Evolutionary conservation across 2,113 vertebrate genomes (phyloP).

Genomic region (Ammodytes marinus): DNA sequence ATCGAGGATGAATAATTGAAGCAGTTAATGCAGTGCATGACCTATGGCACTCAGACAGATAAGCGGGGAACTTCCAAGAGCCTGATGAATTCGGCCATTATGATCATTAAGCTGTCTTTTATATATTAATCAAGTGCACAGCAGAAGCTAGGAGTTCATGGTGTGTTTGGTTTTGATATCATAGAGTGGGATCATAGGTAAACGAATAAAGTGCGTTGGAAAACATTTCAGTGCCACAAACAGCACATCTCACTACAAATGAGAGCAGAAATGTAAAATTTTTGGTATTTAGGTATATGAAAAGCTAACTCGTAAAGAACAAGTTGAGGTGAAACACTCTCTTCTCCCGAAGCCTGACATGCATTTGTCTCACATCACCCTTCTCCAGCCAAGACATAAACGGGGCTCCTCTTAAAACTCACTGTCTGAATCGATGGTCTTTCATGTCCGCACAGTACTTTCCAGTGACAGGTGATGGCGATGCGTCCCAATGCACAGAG

Average conservation of each 20-base stretch:
- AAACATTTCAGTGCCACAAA: conserved; percentile 17
- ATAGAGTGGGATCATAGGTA: conserved; percentile 21
- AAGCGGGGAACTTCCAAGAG: conserved; percentile 66
- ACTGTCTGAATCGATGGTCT: conserved; percentile 46
- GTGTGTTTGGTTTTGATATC: conserved; percentile 25
- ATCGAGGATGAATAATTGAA: conserved; percentile 78
- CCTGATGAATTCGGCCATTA: conserved; percentile 69
- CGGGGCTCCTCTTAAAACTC: conserved; percentile 38
- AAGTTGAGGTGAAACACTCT: conserved; percentile 36
- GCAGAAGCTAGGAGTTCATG: conserved; percentile 38
- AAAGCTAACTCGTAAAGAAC: background rate
- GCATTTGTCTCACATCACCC: conserved; percentile 51
- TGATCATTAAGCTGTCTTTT: conserved; percentile 63
- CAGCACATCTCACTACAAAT: background rate
- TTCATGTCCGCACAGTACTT: conserved; percentile 51
- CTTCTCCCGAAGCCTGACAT: conserved; percentile 51
- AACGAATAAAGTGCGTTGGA: conserved; percentile 26
- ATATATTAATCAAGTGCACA: conserved; percentile 63
- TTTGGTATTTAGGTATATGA: background rate
- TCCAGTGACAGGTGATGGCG: conserved; percentile 64
- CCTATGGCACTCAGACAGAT: conserved; percentile 71
- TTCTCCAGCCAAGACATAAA: conserved; percentile 43
- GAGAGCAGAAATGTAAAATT: background rate
- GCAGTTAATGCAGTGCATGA: conserved; percentile 75
- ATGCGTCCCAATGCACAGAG: conserved; percentile 22